A percentile compares a stretch with the other conserved stretches of the same genome.
Conservation (phyloP, 1,140 invertebrate species). For the Ditylenchus dipsaci region DNA sequence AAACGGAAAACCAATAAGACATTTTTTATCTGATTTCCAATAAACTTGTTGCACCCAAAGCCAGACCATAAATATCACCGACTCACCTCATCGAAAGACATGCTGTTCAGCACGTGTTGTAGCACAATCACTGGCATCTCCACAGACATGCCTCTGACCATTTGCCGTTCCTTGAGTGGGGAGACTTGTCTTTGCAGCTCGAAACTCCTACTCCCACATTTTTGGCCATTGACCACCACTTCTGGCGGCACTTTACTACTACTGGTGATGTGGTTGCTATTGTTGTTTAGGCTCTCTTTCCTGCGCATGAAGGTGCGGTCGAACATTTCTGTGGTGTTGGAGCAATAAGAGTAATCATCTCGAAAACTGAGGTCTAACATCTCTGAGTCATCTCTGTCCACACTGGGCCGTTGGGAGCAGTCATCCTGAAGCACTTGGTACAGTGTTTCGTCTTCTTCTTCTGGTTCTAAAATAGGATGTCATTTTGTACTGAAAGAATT, state of each 20-base stretch:
- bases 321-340: conserved; percentile 1
- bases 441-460: conserved; percentile 1
- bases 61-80: too few relatives aligned
- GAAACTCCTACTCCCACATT: too few relatives aligned
- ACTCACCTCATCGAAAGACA: neutral
- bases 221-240: neutral
- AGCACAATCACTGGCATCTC: neutral
- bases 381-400: conserved; percentile 2
- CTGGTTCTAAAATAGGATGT: neutral
- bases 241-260: neutral
- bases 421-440: neutral
- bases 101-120: neutral
- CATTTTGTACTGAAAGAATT: too few relatives aligned
- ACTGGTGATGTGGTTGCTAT: too few relatives aligned
- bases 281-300: neutral
- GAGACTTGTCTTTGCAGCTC: neutral
- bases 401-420: neutral
- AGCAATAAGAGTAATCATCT: neutral
- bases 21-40: neutral
- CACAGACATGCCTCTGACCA: conserved; percentile 1
- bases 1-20: conserved; percentile 1
- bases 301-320: neutral
- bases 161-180: neutral
- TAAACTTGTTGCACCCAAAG: neutral
- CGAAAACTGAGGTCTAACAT: neutral